phyloP scores from a whole-genome alignment of 2,113 vertebrate species.

The Bufo bufo region DNA sequence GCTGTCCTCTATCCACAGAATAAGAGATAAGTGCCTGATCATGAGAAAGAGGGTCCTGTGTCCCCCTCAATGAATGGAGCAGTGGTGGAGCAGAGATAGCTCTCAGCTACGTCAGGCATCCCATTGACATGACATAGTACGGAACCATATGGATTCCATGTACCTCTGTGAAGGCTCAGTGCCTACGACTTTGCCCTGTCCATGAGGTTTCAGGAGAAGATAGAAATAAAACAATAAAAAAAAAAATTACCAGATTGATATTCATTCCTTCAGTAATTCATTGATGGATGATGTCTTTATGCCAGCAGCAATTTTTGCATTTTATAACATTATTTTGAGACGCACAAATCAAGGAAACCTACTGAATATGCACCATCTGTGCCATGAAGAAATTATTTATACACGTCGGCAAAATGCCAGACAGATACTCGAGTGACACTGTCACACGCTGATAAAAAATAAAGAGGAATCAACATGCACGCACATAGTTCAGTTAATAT shows the following conservation, averaged over 20 bases:
- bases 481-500: not conserved
- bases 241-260: not conserved
- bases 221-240: too few species aligned
- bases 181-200: too few species aligned
- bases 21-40: too few species aligned
- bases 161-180: too few species aligned
- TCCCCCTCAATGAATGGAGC: too few species aligned
- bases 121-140: too few species aligned
- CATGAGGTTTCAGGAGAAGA: too few species aligned
- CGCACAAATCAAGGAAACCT: not conserved
- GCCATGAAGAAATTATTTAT: not conserved
- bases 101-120: too few species aligned
- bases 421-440: not conserved
- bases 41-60: too few species aligned
- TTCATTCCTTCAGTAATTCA: not conserved
- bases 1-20: too few species aligned
- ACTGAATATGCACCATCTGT: slow-evolving; percentile 16
- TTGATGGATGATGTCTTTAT: not conserved
- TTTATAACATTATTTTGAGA: not conserved
- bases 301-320: not conserved
- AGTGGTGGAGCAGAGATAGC: too few species aligned
- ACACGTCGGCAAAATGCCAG: not conserved
- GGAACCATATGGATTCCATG: too few species aligned
- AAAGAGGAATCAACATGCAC: not conserved
- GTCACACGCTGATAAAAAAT: not conserved